These are phyloP conservation scores for Cervus canadensis DNA, from an alignment of 2,113 vertebrate genomes.

Conservation along the genomic window DNA sequence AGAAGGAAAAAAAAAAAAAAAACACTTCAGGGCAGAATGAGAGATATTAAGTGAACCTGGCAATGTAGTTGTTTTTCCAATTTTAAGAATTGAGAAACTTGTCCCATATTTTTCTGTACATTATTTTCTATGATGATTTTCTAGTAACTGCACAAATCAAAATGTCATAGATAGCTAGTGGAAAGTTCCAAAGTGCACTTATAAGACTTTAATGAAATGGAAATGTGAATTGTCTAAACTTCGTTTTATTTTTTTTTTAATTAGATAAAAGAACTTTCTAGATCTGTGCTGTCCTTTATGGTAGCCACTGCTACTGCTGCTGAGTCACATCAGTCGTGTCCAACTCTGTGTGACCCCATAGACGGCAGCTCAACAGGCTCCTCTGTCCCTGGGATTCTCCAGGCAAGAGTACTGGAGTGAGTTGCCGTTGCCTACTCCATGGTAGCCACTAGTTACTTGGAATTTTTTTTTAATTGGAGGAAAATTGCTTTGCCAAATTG, in stretches of 20 bases:
- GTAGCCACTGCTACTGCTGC: background rate
- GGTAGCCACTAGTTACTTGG: background rate
- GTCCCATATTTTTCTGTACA: background rate
- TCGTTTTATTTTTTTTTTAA: background rate
- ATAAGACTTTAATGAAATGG: background rate
- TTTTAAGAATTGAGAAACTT: background rate
- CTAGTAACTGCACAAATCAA: background rate
- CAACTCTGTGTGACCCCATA: too few species aligned
- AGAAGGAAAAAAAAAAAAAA: background rate
- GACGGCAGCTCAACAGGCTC: too few species aligned
- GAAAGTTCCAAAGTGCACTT: background rate
- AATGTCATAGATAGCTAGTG: background rate
- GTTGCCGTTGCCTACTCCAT: too few species aligned
- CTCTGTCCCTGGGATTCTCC: too few species aligned
- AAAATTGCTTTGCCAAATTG: background rate
- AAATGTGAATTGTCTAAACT: constrained; percentile 15
- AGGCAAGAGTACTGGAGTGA: too few species aligned
- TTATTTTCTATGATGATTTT: background rate
- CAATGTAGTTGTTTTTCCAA: background rate
- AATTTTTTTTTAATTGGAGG: background rate
- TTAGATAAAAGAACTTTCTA: background rate
- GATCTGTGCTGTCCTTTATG: background rate
- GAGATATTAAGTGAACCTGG: background rate
- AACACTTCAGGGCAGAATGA: background rate
- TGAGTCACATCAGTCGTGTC: too few species aligned